Evolutionary conservation across 1,140 invertebrate genomes (phyloP), one percentile per base, ranked within the genome.

Genomic region (Drosophila micromelanica): DNA sequence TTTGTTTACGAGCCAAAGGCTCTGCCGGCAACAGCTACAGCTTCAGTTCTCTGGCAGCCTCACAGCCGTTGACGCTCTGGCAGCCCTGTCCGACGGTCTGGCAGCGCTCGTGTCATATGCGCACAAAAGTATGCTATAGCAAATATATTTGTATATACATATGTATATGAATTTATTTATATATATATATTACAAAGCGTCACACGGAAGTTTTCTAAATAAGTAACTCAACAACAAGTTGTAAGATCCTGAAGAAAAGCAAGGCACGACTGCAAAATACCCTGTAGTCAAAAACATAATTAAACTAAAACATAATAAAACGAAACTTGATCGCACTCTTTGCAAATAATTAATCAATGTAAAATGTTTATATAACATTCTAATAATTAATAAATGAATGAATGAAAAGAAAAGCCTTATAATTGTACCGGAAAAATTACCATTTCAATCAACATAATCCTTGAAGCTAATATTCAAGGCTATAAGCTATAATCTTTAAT

Each of bases 1-100:
- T 89, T 89, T 89, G 84, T 89, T 89, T 89, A 89, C 84, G 84
- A 89, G 84, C 73, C 78, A 82, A 71, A 68, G 73, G 48, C 55
- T 15, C 15, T n/a, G 42, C 27, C 35, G 23, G 27, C 45, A 15
- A 13, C 30, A 12, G 30, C 12, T 27, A 9, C 30, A 20, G 35
- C 13, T 4, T 5, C 30, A 15, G 11, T 13, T 23, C 23, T 15
- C 48, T 64, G 20, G 23, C 37, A 45, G 7, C 56, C 17, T 8
- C 4, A 0, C 20, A 12, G 20, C 3, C 6, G 30, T 35, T 23
- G 12, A 0, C 51, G 3, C 5, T 38, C 38, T 55, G 48, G 13
- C 35, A 64, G 9, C 42, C 43, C 63, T 35, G 54, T 7, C 30
- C 30, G 30, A 2, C 12, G 3, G 45, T 46, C 45, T 46, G 20